phyloP scores from a whole-genome alignment of 2,888 invertebrate species.

The Volucella bombylans region DNA sequence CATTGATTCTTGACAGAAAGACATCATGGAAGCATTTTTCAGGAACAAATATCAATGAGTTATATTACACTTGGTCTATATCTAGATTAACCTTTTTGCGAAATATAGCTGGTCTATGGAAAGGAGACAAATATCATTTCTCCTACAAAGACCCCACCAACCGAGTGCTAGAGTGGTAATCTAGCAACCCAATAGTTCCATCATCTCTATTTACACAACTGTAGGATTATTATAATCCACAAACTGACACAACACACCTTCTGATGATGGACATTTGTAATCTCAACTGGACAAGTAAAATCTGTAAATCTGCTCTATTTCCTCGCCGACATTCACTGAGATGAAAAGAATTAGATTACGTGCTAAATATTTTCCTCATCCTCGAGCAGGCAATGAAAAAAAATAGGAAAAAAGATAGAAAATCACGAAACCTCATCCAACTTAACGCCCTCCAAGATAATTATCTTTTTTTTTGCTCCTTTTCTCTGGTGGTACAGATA shows the following conservation, averaged over 20 bases:
- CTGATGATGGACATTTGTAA: conserved; percentile 45
- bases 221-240: conserved; percentile 29
- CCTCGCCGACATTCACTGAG: conserved; percentile 49
- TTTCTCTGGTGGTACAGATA: not conserved
- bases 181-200: no score
- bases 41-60: no score
- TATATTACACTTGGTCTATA: no score
- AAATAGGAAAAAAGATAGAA: conserved; percentile 17
- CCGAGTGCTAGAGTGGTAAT: no score
- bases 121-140: no score
- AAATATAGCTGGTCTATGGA: no score
- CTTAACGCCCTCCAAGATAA: conserved; percentile 51
- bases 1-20: no score
- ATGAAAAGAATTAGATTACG: conserved; percentile 60
- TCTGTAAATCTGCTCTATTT: conserved; percentile 49
- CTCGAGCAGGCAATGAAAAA: conserved; percentile 2
- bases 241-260: conserved; percentile 47
- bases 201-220: not conserved
- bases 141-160: no score
- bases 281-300: conserved; percentile 53
- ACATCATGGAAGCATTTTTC: no score
- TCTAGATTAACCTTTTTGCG: no score
- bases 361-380: conserved; percentile 51
- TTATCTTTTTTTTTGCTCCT: conserved; percentile 31
- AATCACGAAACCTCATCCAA: conserved; percentile 48